Conservation (phyloP, 2,888 invertebrate genomes). For the Mimumesa dahlbomi region DNA sequence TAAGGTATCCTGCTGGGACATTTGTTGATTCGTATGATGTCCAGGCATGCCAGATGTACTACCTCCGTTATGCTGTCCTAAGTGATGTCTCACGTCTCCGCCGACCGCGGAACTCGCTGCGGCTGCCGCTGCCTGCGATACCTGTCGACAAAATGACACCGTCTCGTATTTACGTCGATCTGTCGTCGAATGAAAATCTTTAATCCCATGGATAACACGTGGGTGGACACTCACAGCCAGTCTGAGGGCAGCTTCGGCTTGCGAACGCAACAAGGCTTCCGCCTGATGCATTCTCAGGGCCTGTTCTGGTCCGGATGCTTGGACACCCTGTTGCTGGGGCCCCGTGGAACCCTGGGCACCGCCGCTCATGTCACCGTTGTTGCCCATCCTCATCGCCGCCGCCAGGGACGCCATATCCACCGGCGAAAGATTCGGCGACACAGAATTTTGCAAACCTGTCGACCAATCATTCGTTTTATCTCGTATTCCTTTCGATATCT, state of each 20-base stretch:
- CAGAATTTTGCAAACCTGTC: conserved; percentile 78
- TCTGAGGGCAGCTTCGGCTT: conserved; percentile 91
- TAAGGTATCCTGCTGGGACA: conserved; percentile 77
- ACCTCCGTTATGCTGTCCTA: conserved; percentile 79
- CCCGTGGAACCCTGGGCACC: conserved; percentile 77
- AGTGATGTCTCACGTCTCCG: conserved; percentile 79
- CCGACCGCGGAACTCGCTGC: conserved; percentile 79
- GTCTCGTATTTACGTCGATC: too few relatives aligned
- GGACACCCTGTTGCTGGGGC: conserved; percentile 77
- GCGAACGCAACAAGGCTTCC: conserved; percentile 90
- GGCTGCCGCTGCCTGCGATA: conserved; percentile 77
- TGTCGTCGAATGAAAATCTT: too few relatives aligned
- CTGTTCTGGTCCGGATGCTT: conserved; percentile 79
- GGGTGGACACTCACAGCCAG: conserved; percentile 86
- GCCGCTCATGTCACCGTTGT: conserved; percentile 78
- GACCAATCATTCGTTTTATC: not conserved
- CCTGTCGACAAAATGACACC: too few relatives aligned
- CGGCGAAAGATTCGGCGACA: conserved; percentile 78
- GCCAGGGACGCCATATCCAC: conserved; percentile 78
- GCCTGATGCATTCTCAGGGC: conserved; percentile 87
- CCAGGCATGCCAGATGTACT: conserved; percentile 77
- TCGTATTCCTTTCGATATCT: too few relatives aligned
- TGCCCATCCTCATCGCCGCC: conserved; percentile 81
- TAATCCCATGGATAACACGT: too few relatives aligned
- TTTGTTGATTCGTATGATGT: conserved; percentile 78